phyloP scores from a whole-genome alignment of 1,140 invertebrate species.

The Daktulosphaira vitifoliae region DNA sequence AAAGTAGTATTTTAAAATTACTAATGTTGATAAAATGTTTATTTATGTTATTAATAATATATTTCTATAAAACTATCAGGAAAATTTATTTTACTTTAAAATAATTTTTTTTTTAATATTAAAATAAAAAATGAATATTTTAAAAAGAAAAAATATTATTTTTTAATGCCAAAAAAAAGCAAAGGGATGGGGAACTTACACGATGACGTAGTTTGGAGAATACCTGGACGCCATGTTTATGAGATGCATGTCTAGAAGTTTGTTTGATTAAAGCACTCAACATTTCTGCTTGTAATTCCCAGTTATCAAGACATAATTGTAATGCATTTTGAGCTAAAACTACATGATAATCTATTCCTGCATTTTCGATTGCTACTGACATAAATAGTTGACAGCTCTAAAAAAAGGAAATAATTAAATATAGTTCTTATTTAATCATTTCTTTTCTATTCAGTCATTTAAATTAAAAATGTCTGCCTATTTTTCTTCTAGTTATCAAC shows the following conservation, averaged over 20 bases:
- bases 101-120: no score
- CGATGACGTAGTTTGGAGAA: constrained; percentile 41
- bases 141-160: neutral
- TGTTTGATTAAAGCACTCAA: constrained; percentile 85
- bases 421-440: neutral
- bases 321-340: constrained; percentile 88
- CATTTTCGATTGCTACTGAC: constrained; percentile 85
- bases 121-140: no score
- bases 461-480: no score
- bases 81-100: no score
- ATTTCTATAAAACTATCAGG: no score
- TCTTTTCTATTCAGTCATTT: no score
- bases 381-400: constrained; percentile 89
- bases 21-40: no score
- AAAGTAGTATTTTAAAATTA: no score
- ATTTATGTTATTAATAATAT: no score
- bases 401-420: constrained; percentile 40
- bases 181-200: constrained; percentile 39
- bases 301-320: constrained; percentile 77
- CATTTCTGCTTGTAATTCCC: constrained; percentile 85
- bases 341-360: constrained; percentile 92
- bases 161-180: constrained; percentile 24
- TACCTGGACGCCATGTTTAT: constrained; percentile 87
- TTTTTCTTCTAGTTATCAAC: no score
- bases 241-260: constrained; percentile 76